Percentiles rank a stretch among this genome's conserved stretches.
These are phyloP conservation scores for Galerucella calmariensis DNA, from an alignment of 2,888 invertebrate species.

Conservation along the genomic window DNA sequence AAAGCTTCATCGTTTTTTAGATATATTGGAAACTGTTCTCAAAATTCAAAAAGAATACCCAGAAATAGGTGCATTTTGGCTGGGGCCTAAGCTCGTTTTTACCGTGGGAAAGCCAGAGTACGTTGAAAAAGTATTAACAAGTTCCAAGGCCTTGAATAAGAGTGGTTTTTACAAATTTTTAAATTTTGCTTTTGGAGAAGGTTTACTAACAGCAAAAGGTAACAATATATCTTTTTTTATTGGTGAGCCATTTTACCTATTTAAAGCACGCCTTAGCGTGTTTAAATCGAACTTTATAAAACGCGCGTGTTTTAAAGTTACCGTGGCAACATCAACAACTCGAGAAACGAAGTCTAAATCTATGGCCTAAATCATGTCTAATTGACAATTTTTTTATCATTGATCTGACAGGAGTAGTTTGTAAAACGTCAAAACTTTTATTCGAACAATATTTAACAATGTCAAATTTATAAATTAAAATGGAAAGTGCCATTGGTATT, in stretches of 20 bases:
- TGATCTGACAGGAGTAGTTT: too few relatives aligned
- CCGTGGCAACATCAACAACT: too few relatives aligned
- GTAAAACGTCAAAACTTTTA: too few relatives aligned
- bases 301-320: too few relatives aligned
- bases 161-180: slow-evolving; percentile 24
- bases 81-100: slow-evolving; percentile 24
- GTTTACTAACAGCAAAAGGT: slow-evolving; percentile 32
- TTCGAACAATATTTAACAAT: too few relatives aligned
- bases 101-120: slow-evolving; percentile 22
- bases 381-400: too few relatives aligned
- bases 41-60: slow-evolving; percentile 20
- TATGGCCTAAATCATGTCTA: too few relatives aligned
- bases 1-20: slow-evolving; percentile 15
- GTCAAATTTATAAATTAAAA: too few relatives aligned
- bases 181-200: slow-evolving; percentile 5
- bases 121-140: slow-evolving; percentile 33
- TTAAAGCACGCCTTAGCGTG: neutral
- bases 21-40: slow-evolving; percentile 8
- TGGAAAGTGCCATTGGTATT: too few relatives aligned
- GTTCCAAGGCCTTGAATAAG: slow-evolving; percentile 26
- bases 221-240: neutral
- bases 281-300: too few relatives aligned
- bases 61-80: slow-evolving; percentile 18
- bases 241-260: too few relatives aligned
- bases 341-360: too few relatives aligned